Evolutionary conservation across 2,113 vertebrate species (phyloP).

Genomic region (Empidonax alnorum): DNA sequence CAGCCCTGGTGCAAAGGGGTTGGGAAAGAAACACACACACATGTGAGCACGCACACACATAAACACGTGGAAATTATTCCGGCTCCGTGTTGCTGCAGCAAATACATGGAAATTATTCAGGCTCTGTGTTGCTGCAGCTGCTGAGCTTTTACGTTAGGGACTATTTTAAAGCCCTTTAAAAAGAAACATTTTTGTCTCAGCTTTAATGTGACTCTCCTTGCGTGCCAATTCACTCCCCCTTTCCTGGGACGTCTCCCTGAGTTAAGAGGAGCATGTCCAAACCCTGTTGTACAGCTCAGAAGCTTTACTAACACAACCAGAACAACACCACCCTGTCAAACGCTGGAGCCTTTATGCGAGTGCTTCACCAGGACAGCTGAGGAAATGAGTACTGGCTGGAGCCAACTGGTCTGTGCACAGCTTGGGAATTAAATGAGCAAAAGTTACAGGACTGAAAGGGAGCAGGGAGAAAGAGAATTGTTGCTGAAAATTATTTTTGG

Average conservation of each 20-base stretch:
- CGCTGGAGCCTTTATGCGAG: background rate
- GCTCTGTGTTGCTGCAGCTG: constrained; percentile 56
- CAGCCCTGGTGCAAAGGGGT: rapidly evolving
- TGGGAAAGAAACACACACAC: background rate
- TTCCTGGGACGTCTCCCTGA: background rate
- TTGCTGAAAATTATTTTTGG: constrained; percentile 6
- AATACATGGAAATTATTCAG: constrained; percentile 41
- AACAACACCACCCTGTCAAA: background rate
- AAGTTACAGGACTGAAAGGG: background rate
- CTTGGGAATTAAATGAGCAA: constrained; percentile 7
- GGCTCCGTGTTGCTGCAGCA: background rate
- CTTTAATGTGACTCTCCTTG: background rate
- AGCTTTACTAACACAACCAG: background rate
- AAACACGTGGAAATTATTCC: constrained; percentile 32
- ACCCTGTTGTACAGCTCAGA: background rate
- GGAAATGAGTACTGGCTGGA: constrained; percentile 39
- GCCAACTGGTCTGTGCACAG: background rate
- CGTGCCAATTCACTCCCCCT: background rate
- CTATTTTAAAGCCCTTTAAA: constrained; percentile 46
- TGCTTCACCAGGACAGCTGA: background rate
- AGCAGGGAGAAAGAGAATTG: background rate
- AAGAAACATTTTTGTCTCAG: constrained; percentile 15
- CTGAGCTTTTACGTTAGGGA: constrained; percentile 41
- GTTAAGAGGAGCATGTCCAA: background rate
- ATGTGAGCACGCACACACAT: background rate